Percentiles rank a stretch among this genome's conserved stretches.
Conservation (phyloP, 2,113 vertebrate species). For the Petromus typicus region DNA sequence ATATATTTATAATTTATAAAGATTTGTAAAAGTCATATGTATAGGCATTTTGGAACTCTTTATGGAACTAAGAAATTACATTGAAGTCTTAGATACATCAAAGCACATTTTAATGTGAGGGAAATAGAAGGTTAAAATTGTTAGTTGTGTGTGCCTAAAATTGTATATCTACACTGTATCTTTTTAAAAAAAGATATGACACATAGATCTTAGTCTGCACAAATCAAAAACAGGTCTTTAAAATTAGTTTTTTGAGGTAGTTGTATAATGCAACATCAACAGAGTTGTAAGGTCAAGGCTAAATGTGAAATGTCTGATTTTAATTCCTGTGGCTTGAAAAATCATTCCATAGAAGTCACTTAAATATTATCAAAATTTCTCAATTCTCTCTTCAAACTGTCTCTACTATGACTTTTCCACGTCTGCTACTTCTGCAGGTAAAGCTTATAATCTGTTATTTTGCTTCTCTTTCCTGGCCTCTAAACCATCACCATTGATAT, state of each 20-base stretch:
- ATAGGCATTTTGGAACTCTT: neutral
- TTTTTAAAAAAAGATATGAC: neutral
- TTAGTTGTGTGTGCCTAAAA: neutral
- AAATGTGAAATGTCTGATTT: neutral
- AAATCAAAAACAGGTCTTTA: neutral
- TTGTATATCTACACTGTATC: neutral
- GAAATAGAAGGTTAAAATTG: neutral
- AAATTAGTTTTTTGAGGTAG: too few relatives aligned
- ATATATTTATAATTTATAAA: neutral
- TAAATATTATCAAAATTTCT: neutral
- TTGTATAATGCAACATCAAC: too few relatives aligned
- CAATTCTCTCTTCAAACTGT: neutral
- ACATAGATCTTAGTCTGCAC: neutral
- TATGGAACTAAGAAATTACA: neutral
- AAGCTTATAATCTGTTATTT: neutral
- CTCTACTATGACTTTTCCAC: neutral
- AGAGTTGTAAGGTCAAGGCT: too few relatives aligned
- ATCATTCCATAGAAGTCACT: neutral
- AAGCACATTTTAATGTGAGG: neutral
- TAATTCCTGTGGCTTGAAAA: neutral
- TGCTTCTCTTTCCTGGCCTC: neutral
- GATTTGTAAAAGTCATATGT: neutral
- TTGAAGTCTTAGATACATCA: neutral
- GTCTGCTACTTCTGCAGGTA: neutral
- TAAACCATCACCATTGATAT: neutral